Conservation (phyloP, 1,140 invertebrate species). For the Macrosteles quadrilineatus region DNA sequence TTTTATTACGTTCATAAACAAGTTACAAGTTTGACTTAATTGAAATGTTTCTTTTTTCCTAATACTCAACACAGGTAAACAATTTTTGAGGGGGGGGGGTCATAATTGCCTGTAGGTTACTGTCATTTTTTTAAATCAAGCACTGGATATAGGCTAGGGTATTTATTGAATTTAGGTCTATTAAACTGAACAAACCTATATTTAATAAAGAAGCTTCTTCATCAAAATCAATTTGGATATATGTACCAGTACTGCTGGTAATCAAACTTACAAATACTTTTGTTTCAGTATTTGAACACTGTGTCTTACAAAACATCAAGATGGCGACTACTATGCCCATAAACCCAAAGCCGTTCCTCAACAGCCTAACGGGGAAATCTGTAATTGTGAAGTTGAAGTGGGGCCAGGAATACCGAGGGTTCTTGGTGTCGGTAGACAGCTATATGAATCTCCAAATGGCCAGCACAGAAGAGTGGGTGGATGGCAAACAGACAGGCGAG, state of each 20-base stretch:
- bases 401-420: constrained; percentile 99
- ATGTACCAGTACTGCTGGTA: no score
- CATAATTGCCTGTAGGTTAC: no score
- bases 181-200: no score
- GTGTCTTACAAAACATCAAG: constrained; percentile 7
- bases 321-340: constrained; percentile 82
- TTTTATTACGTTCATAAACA: not conserved
- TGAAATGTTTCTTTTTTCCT: not conserved
- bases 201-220: no score
- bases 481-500: constrained; percentile 88
- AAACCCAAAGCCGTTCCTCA: constrained; percentile 99
- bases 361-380: constrained; percentile 95
- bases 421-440: constrained; percentile 95
- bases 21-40: not conserved
- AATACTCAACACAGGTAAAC: no score
- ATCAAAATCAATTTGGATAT: no score
- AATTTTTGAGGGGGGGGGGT: no score
- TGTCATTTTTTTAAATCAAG: no score
- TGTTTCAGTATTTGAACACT: no score
- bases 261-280: no score
- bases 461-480: constrained; percentile 97
- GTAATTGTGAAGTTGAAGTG: constrained; percentile 99
- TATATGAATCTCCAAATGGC: constrained; percentile 99
- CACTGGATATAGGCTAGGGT: no score
- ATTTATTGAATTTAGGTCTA: no score